Conservation (phyloP, 2,888 invertebrate genomes). For the Clunio marinus region DNA sequence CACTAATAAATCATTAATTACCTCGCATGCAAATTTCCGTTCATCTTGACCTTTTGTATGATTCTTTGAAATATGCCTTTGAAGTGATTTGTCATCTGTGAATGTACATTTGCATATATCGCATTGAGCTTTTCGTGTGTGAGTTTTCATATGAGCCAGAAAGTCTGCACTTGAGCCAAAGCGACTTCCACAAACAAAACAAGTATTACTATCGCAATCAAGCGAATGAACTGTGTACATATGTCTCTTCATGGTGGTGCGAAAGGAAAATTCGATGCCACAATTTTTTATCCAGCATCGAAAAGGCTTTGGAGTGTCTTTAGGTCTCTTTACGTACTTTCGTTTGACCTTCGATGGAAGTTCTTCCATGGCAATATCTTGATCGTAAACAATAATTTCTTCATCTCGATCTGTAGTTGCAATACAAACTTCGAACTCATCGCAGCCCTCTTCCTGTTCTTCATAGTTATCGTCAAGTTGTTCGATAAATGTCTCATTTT, state of each 20-base stretch:
- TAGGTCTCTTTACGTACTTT: neutral
- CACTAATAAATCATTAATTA: neutral
- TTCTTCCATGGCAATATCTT: neutral
- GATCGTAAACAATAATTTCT: neutral
- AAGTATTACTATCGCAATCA: neutral
- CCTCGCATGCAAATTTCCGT: neutral
- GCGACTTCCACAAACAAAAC: constrained; percentile 4
- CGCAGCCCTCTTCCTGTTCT: neutral
- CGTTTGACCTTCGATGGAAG: neutral
- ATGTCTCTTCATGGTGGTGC: constrained; percentile 12
- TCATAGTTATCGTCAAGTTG: no score
- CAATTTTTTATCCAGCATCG: constrained; percentile 16
- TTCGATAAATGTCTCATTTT: neutral
- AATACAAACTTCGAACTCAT: neutral
- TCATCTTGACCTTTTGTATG: neutral
- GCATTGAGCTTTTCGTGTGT: constrained; percentile 23
- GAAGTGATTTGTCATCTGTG: neutral
- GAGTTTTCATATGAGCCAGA: neutral
- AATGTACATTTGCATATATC: constrained; percentile 12
- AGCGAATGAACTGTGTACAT: neutral
- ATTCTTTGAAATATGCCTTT: neutral
- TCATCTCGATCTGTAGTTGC: neutral
- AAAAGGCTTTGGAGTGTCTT: neutral
- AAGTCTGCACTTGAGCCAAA: neutral
- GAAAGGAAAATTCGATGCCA: neutral